These are phyloP conservation scores for Nezara viridula DNA, from an alignment of 2,888 invertebrate species.

Conservation along the genomic window DNA sequence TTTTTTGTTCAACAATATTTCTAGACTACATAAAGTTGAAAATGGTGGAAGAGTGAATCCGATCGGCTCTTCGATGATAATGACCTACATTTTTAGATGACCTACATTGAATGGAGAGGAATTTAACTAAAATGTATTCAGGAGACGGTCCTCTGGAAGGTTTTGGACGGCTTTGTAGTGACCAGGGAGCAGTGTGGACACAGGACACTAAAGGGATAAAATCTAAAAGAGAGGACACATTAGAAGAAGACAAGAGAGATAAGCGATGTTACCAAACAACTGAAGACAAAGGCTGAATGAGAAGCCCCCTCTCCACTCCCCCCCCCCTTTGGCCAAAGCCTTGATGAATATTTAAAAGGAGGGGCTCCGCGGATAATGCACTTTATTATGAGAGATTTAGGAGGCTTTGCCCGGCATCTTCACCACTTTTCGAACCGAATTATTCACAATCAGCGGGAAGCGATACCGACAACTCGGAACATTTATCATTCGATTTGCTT, in stretches of 20 bases:
- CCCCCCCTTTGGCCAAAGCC: neutral
- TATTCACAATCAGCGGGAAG: conserved; percentile 5
- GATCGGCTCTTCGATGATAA: too few relatives aligned
- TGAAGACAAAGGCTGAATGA: conserved; percentile 49
- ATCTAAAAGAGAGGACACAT: conserved; percentile 7
- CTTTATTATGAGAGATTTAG: conserved; percentile 46
- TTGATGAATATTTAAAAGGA: conserved; percentile 47
- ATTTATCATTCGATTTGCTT: conserved; percentile 38
- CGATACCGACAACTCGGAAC: conserved; percentile 19
- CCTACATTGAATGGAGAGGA: neutral
- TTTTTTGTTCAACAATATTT: too few relatives aligned
- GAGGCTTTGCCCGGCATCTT: neutral
- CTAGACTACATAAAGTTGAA: too few relatives aligned
- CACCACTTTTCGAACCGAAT: neutral
- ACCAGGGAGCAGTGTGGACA: neutral
- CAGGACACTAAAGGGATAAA: neutral
- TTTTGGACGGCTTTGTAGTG: neutral
- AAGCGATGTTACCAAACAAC: conserved; percentile 48
- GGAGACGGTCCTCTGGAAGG: neutral
- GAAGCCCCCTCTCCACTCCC: neutral
- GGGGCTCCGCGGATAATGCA: conserved; percentile 29
- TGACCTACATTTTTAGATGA: neutral
- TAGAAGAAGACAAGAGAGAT: conserved; percentile 40
- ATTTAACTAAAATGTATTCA: neutral
- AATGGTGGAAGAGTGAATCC: too few relatives aligned